Conservation (phyloP, 1,140 invertebrate genomes). For the Conopomorpha cramerella region DNA sequence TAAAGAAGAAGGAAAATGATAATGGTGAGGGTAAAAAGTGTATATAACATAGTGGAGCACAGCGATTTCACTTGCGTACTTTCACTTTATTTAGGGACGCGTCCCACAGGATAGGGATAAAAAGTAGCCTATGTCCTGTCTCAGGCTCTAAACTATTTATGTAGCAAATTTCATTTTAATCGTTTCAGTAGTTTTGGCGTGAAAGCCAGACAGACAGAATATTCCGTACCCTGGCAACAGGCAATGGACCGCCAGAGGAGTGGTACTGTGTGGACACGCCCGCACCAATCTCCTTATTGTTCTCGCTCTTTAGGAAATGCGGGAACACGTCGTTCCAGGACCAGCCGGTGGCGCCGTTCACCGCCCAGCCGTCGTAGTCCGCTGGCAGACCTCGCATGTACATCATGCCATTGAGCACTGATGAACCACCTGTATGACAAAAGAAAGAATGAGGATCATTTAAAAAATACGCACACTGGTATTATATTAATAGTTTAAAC, state of each 20-base stretch:
- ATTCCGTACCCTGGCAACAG: slow-evolving; percentile 64
- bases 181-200: no score
- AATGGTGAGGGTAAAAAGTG: no score
- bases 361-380: slow-evolving; percentile 76
- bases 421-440: slow-evolving; percentile 74
- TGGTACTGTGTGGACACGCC: slow-evolving; percentile 76
- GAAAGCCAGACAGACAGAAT: no score
- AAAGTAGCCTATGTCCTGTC: no score
- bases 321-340: slow-evolving; percentile 86
- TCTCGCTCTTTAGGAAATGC: slow-evolving; percentile 85
- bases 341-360: slow-evolving; percentile 86
- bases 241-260: slow-evolving; percentile 74
- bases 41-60: slow-evolving; percentile 3
- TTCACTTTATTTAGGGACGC: no score
- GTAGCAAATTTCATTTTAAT: no score
- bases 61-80: slow-evolving; percentile 3
- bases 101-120: no score
- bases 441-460: no score
- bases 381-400: slow-evolving; percentile 75
- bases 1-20: no score
- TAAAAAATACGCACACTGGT: no score
- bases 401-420: slow-evolving; percentile 80
- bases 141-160: no score
- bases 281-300: slow-evolving; percentile 75
- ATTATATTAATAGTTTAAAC: no score